Conservation (phyloP, 2,888 invertebrate species). For the Cecidostiba fungosa region DNA sequence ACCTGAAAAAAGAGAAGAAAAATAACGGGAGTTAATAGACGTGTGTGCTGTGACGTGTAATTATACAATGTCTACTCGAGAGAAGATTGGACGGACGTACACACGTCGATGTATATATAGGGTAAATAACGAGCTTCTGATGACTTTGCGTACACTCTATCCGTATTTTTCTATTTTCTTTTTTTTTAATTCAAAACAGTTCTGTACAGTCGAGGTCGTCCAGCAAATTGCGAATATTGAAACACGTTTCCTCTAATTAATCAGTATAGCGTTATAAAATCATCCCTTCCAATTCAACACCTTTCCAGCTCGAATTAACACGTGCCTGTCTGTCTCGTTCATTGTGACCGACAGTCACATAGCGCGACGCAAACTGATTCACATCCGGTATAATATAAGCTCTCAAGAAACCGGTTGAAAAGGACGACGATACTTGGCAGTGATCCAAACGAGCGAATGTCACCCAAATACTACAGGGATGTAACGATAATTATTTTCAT, state of each 20-base stretch:
- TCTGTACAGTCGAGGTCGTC: too few relatives aligned
- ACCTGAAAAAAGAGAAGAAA: slow-evolving; percentile 36
- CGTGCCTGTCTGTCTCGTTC: background rate
- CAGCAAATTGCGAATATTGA: too few relatives aligned
- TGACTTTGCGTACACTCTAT: background rate
- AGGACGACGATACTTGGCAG: slow-evolving; percentile 30
- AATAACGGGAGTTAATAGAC: slow-evolving; percentile 45
- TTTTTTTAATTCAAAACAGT: background rate
- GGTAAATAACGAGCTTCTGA: slow-evolving; percentile 22
- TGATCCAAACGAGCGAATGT: background rate
- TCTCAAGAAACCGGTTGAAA: slow-evolving; percentile 26
- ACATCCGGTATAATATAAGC: slow-evolving; percentile 19
- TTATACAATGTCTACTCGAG: slow-evolving; percentile 34
- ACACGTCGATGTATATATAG: slow-evolving; percentile 27
- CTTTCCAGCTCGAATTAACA: background rate
- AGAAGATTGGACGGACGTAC: background rate
- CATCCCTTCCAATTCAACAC: background rate
- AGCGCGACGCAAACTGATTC: background rate
- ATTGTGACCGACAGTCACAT: background rate
- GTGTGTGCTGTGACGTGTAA: slow-evolving; percentile 7
- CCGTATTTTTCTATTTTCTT: background rate
- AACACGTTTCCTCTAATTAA: background rate
- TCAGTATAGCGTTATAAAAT: too few relatives aligned
- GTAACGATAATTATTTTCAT: slow-evolving; percentile 13
- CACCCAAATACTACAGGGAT: background rate